Evolutionary conservation across 2,888 invertebrate species (phyloP), one percentile per base, ranked within the genome.

Genomic region (Poecilobothrus nobilitatus): DNA sequence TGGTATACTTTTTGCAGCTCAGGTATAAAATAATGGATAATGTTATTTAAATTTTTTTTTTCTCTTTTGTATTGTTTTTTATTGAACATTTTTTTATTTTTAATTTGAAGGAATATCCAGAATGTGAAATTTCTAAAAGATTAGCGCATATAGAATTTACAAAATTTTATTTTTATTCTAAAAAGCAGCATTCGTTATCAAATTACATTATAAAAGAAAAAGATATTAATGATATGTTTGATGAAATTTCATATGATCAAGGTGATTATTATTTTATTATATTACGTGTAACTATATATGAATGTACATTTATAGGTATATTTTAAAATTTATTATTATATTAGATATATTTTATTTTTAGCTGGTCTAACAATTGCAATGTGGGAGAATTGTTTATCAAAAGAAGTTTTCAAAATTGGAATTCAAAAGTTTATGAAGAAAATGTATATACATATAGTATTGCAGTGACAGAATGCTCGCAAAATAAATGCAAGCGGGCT

Each of bases 291-390:
- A n/a, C n/a, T n/a, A n/a, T n/a, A n/a, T n/a, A n/a, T n/a, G n/a
- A n/a, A n/a, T n/a, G n/a, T n/a, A n/a, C n/a, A n/a, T n/a, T n/a
- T n/a, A n/a, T n/a, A n/a, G n/a, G 27, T 5, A 27, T 27, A 27
- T 27, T 5, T 4, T 27, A 27, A n/a, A 27, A 27, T 27, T 27
- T 27, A n/a, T 27, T 27, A 27, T 27, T 4, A 8, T 37, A 7
- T 8, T 2, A 37, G 9, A 37, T 37, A 7, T 37, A 37, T 63
- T 33, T 64, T 5, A 37, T 33, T 64, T 65, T 20, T 34, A 77
- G 89, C 88, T 0, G 86, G 84, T n/a, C 76, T 84, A 3, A 76
- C 89, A 20, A 85, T 91, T 68, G 85, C 89, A 72, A 90, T 90
- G 91, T 82, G 89, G 66, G 86, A 86, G 73, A 86, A 89, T 76